Base-by-base conservation (phyloP, 2,888 invertebrate genomes). In the Willowsia nigromaculata region DNA sequence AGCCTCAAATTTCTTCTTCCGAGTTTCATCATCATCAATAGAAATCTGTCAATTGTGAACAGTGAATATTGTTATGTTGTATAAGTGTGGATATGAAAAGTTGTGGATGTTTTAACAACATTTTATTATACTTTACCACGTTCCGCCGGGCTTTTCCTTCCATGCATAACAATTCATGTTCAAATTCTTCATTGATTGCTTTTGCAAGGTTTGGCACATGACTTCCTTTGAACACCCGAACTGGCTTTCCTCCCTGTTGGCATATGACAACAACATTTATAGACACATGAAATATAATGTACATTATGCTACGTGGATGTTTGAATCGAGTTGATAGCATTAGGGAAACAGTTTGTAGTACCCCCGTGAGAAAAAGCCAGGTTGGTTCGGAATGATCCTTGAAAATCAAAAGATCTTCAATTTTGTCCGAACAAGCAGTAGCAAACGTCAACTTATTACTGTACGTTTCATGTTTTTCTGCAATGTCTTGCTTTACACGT, bases 321-420 rank as follows among this genome's bases (percentile, higher is more conserved):
- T n/a, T n/a, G n/a, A n/a, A n/a, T n/a, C n/a, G n/a, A n/a, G 30
- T 74, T 33, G 5, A 71, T 22, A 22, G 25, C 71, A 22, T 65
- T 30, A 43, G 9, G n/a, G 3, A n/a, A 7, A 13, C n/a, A n/a
- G 4, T 53, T 13, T 53, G 53, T 53, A n/a, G 25, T 90, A 90
- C 90, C 76, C 90, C 90, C 65, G 90, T 90, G 0, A 90, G 27
- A 62, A 92, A 92, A 3, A 92, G 81, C 92, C 92, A 92, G 59
- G 88, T 88, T 5, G 92, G 92, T 82, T 92, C 91, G 53, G 92
- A 91, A 82, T 92, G 92, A 76, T 92, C 91, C 53, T 90, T 90
- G 84, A 92, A 92, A 81, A 88, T 89, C 3, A 89, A 74, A 1
- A 92, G 71, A 68, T 92, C 91, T 25, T 90, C 87, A 68, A 92